These are phyloP conservation scores for Notechis scutatus DNA, from an alignment of 2,113 vertebrate genomes.

Conservation along the genomic window DNA sequence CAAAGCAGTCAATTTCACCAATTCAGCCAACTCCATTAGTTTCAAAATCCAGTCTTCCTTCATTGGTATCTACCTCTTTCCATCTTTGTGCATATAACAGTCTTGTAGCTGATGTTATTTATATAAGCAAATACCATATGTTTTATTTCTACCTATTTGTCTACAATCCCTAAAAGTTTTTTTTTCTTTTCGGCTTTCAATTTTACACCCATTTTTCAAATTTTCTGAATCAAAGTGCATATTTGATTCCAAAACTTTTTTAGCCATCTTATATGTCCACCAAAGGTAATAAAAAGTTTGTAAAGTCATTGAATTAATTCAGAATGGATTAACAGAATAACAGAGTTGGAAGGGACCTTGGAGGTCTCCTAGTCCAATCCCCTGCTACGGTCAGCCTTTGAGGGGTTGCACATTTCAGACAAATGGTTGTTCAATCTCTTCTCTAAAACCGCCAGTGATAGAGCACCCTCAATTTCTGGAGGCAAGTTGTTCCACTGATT, in stretches of 20 bases:
- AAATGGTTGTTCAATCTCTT: background rate
- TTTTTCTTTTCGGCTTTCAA: background rate
- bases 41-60: no score
- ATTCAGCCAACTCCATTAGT: no score
- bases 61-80: no score
- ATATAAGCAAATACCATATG: no score
- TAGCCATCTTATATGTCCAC: background rate
- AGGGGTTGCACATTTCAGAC: background rate
- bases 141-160: background rate
- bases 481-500: background rate
- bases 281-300: background rate
- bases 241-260: background rate
- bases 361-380: background rate
- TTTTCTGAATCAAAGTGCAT: background rate
- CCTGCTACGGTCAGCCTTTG: background rate
- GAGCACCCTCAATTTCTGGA: background rate
- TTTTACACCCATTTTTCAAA: background rate
- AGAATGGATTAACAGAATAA: background rate
- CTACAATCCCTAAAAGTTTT: background rate
- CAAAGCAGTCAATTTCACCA: no score
- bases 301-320: background rate
- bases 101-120: no score
- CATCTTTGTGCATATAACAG: no score
- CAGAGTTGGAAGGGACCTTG: background rate
- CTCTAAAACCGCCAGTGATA: background rate